Conservation (phyloP, 2,888 invertebrate genomes). For the Lampropteryx suffumata region DNA sequence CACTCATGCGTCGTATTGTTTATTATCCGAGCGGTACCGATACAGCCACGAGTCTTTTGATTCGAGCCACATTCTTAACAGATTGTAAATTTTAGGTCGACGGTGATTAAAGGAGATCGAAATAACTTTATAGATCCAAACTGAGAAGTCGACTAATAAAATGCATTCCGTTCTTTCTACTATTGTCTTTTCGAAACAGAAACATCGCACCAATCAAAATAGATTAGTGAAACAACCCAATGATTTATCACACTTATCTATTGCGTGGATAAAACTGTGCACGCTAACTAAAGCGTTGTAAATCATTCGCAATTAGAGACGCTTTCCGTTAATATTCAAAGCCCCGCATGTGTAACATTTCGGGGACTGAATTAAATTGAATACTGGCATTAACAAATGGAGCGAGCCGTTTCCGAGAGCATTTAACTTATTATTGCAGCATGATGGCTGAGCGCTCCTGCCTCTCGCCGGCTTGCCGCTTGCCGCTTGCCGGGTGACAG, state of each 20-base stretch:
- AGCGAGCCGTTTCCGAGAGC: constrained; percentile 74
- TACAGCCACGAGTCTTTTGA: constrained; percentile 63
- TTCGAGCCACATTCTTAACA: constrained; percentile 53
- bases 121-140: constrained; percentile 51
- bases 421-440: constrained; percentile 79
- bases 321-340: constrained; percentile 67
- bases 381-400: constrained; percentile 81
- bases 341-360: constrained; percentile 71
- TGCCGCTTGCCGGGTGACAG: constrained; percentile 68
- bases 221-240: constrained; percentile 8
- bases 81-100: constrained; percentile 52
- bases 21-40: constrained; percentile 65
- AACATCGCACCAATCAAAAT: constrained; percentile 13
- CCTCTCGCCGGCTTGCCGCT: constrained; percentile 40
- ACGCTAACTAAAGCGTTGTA: constrained; percentile 38
- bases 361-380: constrained; percentile 79
- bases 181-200: constrained; percentile 31
- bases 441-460: constrained; percentile 62
- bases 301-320: constrained; percentile 56
- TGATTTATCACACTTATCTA: constrained; percentile 17
- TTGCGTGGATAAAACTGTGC: constrained; percentile 16
- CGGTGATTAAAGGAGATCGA: constrained; percentile 47
- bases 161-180: constrained; percentile 26
- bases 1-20: constrained; percentile 72
- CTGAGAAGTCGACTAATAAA: constrained; percentile 33